phyloP scores from a whole-genome alignment of 2,797 vertebrate genomes.

The Martes flavigula region DNA sequence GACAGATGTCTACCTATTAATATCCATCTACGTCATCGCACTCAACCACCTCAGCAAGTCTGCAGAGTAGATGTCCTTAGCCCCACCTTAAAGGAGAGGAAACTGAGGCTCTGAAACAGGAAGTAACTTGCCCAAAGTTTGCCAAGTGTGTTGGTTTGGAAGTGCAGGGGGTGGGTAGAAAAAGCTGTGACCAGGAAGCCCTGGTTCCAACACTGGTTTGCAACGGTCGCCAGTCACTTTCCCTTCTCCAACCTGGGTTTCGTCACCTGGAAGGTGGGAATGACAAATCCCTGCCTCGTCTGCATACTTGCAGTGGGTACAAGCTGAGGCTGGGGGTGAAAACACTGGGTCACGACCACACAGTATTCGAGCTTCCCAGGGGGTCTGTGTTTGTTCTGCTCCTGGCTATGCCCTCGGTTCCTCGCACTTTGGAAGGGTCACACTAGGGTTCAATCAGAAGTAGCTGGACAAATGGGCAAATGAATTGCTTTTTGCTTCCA shows the following conservation, averaged over 20 bases:
- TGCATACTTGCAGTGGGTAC: rapidly evolving
- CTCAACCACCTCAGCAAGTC: not conserved
- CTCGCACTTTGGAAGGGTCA: not conserved
- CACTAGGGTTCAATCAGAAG: not conserved
- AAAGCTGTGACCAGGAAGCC: not conserved
- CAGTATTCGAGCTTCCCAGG: not conserved
- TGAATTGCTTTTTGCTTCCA: not conserved
- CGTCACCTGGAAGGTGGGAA: not conserved
- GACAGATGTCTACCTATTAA: not conserved
- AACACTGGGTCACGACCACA: rapidly evolving
- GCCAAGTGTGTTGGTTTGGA: not conserved
- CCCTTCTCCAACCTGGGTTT: not conserved
- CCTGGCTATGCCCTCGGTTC: no score
- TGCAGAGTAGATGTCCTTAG: not conserved
- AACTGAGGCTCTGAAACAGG: not conserved
- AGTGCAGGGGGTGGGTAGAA: not conserved
- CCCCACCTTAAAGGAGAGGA: not conserved
- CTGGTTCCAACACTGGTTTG: not conserved
- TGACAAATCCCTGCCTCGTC: not conserved
- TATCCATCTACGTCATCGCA: not conserved
- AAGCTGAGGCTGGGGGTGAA: not conserved
- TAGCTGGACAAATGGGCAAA: not conserved
- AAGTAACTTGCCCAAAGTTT: not conserved
- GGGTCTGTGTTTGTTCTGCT: not conserved
- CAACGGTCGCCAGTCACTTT: not conserved